Conservation (phyloP, 1,140 invertebrate genomes). For the Sitophilus oryzae region DNA sequence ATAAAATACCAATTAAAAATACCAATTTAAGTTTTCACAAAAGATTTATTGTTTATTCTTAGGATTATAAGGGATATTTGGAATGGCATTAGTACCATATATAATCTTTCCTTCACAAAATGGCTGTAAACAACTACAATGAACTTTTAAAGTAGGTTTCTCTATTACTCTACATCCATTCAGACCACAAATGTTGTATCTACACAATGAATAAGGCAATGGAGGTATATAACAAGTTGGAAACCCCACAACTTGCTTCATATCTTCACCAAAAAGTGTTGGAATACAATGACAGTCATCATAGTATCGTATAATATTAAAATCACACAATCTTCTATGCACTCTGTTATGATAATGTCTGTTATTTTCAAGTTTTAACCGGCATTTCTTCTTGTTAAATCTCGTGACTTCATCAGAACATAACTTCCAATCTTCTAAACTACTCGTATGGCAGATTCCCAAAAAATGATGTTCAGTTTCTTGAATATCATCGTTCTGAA, state of each 20-base stretch:
- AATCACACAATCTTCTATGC: constrained; percentile 32
- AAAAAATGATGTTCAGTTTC: constrained; percentile 20
- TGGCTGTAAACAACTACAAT: constrained; percentile 20
- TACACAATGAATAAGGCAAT: constrained; percentile 26
- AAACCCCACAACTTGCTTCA: constrained; percentile 30
- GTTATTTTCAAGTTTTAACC: constrained; percentile 18
- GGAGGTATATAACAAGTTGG: constrained; percentile 31
- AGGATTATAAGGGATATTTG: too few relatives aligned
- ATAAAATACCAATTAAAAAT: too few relatives aligned
- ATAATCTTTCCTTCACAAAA: constrained; percentile 9
- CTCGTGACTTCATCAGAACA: constrained; percentile 22
- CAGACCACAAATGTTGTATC: constrained; percentile 29
- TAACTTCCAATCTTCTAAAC: constrained; percentile 25
- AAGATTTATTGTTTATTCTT: too few relatives aligned
- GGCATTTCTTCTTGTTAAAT: constrained; percentile 22
- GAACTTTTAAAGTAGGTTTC: constrained; percentile 8
- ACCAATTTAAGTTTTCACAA: too few relatives aligned
- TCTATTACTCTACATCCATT: constrained; percentile 14
- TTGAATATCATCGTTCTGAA: constrained; percentile 7
- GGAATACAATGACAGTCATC: constrained; percentile 26
- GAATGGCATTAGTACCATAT: constrained; percentile 4
- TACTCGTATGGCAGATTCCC: constrained; percentile 28
- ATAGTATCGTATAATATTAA: constrained; percentile 23
- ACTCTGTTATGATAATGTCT: constrained; percentile 24
- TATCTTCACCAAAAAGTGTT: constrained; percentile 18